Percentiles rank a stretch among this genome's conserved stretches.
Evolutionary conservation across 37 sponge, comb jelly and placozoan species (phyloP).

Genomic region (Agelas oroides): DNA sequence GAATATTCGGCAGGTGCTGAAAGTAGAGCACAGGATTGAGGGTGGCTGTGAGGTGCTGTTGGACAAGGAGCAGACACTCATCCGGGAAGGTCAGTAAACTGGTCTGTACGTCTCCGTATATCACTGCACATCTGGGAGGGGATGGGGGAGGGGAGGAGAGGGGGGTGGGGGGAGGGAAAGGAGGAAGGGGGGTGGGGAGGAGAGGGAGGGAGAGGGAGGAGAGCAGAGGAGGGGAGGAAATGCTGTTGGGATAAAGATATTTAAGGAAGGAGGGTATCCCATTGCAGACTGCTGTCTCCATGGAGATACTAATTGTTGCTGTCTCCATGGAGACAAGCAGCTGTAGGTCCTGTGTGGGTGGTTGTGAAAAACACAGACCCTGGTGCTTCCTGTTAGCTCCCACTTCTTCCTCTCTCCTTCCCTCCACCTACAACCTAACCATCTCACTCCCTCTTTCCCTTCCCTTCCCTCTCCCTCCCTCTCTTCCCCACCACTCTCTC

Average conservation of each 20-base stretch:
- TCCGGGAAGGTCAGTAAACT: slow-evolving; percentile 60
- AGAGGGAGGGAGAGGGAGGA: background rate
- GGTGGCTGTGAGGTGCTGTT: slow-evolving; percentile 65
- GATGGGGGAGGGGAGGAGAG: background rate
- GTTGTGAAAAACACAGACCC: too few relatives aligned
- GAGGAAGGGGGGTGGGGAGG: background rate
- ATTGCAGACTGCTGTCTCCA: too few relatives aligned
- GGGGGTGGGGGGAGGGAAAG: background rate
- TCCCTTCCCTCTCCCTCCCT: background rate
- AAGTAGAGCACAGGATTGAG: slow-evolving; percentile 57
- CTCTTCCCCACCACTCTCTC: background rate
- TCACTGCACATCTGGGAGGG: too few relatives aligned
- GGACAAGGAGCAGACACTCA: slow-evolving; percentile 66
- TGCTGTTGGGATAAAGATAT: too few relatives aligned
- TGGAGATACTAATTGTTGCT: too few relatives aligned
- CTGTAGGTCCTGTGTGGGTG: too few relatives aligned
- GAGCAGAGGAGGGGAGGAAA: background rate
- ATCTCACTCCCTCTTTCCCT: background rate
- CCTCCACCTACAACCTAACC: background rate
- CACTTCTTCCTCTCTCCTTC: background rate
- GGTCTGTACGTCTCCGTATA: background rate
- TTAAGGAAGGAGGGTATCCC: too few relatives aligned
- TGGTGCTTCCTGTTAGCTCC: background rate
- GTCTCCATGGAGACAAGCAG: too few relatives aligned
- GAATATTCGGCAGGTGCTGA: slow-evolving; percentile 52